Evolutionary conservation across 53 echinoderm and acorn worm genomes (phyloP).

Genomic region (Temnopleurus reevesii): DNA sequence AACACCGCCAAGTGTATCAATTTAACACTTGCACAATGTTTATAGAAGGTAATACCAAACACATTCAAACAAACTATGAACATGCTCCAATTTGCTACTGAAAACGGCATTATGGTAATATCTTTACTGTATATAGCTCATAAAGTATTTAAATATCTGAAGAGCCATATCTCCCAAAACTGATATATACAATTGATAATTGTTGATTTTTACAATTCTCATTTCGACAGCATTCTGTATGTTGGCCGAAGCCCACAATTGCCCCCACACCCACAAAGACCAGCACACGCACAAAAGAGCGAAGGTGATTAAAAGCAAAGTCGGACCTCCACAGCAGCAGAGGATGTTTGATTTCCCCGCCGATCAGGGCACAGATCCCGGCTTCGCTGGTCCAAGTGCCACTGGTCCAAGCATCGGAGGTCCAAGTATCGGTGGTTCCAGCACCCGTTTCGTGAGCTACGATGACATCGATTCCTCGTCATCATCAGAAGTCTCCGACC

Average conservation of each 20-base stretch:
- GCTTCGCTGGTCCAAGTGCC: not conserved
- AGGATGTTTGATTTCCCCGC: slow-evolving; percentile 17
- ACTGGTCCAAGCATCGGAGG: not conserved
- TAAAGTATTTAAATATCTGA: too few relatives aligned
- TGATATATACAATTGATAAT: too few relatives aligned
- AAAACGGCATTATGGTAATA: too few relatives aligned
- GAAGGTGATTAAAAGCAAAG: not conserved
- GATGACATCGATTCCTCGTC: not conserved
- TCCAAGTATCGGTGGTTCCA: not conserved
- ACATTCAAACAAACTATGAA: too few relatives aligned
- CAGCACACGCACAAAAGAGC: not conserved
- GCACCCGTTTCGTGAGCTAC: not conserved
- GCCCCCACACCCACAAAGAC: not conserved
- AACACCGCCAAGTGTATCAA: too few relatives aligned
- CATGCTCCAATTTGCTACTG: too few relatives aligned
- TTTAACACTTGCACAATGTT: too few relatives aligned
- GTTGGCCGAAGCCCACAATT: not conserved
- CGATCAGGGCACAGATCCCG: not conserved
- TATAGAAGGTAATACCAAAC: too few relatives aligned
- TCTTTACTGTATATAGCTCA: too few relatives aligned
- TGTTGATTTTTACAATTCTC: too few relatives aligned
- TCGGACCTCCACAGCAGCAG: not conserved
- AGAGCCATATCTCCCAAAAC: too few relatives aligned
- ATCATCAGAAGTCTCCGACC: not conserved
- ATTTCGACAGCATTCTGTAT: not conserved